Base-by-base conservation (phyloP, 2,113 vertebrate genomes). In the Terrapene triunguis region DNA sequence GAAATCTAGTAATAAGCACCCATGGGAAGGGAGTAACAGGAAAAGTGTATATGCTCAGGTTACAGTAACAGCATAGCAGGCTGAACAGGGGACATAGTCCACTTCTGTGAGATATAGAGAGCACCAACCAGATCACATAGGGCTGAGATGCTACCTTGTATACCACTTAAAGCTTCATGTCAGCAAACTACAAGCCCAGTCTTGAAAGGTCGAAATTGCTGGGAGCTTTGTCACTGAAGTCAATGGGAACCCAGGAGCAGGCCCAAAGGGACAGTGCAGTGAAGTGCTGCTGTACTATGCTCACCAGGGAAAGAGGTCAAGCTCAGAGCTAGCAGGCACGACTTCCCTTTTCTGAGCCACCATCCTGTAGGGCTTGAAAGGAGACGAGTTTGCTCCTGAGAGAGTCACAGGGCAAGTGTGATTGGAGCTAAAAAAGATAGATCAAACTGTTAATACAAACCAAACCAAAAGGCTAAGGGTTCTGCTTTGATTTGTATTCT, bases 401-500 rank as follows among this genome's bases (percentile, higher is more conserved):
- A 92, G 87, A 29, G 85, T 54, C 89, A 88, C 84, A 94, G 32
- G 5, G 55, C 91, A 74, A 89, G 59, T 54, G 89, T 84, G 12
- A 27, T 74, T 86, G 14, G 79, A 94, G 44, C 21, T 92, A 54
- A 92, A 95, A 93, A 80, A 89, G 92, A 92, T 50, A 81, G 82
- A 96, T 94, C 47, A 44, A 89, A 88, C 69, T 72, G 82, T 50
- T 97, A 97, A 95, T 93, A 50, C 32, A 93, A 96, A 92, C 88
- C 69, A 94, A 92, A 88, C 50, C 82, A 65, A 92, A 95, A 96
- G 94, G 96, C 57, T 92, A 97, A 80, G 84, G 90, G 95, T 94
- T 95, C 89, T 6, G 87, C 88, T 95, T 96, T 96, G 74, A 97
- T 97, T 96, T 97, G 88, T 97, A 85, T 96, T 93, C 85, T 94